Conservation (phyloP, 2,113 vertebrate species). For the Larimichthys polyactis region DNA sequence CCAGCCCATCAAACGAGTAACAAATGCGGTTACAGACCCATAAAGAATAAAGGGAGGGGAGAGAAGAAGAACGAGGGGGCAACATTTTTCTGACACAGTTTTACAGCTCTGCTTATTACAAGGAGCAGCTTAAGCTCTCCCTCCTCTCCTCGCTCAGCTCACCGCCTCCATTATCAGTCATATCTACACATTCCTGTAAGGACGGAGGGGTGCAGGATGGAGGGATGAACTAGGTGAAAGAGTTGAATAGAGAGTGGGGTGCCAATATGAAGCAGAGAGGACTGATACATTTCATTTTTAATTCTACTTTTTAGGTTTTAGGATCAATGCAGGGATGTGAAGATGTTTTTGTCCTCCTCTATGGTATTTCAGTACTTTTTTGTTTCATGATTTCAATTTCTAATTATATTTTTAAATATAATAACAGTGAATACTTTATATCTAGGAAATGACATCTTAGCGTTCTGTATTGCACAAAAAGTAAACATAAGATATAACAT, state of each 20-base stretch:
- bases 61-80: conserved; percentile 78
- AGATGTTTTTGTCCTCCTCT: neutral
- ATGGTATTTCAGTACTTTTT: neutral
- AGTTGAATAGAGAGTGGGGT: neutral
- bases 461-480: neutral
- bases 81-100: conserved; percentile 84
- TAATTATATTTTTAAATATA: neutral
- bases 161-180: conserved; percentile 70
- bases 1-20: conserved; percentile 86
- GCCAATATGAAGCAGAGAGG: neutral
- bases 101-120: conserved; percentile 81
- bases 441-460: neutral
- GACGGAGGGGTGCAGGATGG: conserved; percentile 45
- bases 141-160: conserved; percentile 51
- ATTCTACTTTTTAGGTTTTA: neutral
- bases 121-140: conserved; percentile 75
- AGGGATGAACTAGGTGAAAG: conserved; percentile 46
- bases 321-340: neutral
- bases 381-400: neutral
- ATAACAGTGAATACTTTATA: neutral
- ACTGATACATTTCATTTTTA: neutral
- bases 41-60: conserved; percentile 85
- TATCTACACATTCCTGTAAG: conserved; percentile 76
- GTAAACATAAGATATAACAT: neutral
- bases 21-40: conserved; percentile 81